Conservation (phyloP, 1,140 invertebrate species). For the Hycleus cichorii region DNA sequence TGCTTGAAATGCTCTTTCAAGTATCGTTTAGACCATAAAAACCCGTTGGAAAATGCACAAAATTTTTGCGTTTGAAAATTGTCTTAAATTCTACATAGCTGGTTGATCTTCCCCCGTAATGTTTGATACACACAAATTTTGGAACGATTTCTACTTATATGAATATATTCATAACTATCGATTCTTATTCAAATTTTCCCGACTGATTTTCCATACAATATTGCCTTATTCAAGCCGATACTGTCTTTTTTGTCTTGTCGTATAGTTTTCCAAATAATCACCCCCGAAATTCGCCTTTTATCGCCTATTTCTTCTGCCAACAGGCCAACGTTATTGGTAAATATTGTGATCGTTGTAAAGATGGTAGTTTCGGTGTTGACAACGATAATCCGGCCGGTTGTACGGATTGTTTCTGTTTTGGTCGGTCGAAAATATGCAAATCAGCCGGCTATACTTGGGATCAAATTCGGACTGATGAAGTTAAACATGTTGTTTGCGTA, state of each 20-base stretch:
- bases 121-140: background rate
- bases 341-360: conserved; percentile 76
- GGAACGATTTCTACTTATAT: background rate
- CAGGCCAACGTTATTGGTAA: conserved; percentile 71
- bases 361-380: conserved; percentile 75
- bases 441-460: conserved; percentile 73
- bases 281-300: background rate
- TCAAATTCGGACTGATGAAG: conserved; percentile 4
- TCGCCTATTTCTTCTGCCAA: conserved; percentile 13
- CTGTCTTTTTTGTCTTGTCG: too few species aligned
- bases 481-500: conserved; percentile 15
- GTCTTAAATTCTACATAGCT: too few species aligned
- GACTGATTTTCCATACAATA: background rate
- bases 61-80: too few species aligned
- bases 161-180: background rate
- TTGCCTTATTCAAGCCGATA: background rate
- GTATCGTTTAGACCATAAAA: too few species aligned
- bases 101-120: too few species aligned
- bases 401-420: conserved; percentile 86
- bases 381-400: conserved; percentile 69
- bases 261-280: too few species aligned
- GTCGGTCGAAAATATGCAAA: conserved; percentile 64
- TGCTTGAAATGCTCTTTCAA: too few species aligned
- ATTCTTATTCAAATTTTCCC: background rate
- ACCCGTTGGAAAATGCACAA: too few species aligned